phyloP scores from a whole-genome alignment of 2,888 invertebrate species.

The Ferdinandea cuprea region DNA sequence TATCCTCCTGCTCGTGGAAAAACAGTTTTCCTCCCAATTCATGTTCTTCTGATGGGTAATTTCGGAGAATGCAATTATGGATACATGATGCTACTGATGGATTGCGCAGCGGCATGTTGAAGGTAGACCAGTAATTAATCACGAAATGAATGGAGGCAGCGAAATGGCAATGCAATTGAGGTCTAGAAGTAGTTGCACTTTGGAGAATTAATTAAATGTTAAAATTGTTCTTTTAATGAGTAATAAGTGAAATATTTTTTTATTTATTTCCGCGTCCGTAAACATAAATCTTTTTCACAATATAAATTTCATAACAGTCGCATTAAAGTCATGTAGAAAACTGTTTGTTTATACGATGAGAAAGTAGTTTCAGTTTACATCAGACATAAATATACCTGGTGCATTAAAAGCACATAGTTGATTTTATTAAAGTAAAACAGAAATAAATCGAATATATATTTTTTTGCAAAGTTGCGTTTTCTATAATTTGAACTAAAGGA shows the following conservation, averaged over 20 bases:
- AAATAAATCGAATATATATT: too few species aligned
- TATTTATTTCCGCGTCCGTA: neutral
- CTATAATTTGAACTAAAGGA: too few species aligned
- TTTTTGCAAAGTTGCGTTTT: too few species aligned
- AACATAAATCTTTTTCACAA: too few species aligned
- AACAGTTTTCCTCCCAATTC: constrained; percentile 21
- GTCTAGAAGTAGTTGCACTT: neutral
- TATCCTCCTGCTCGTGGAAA: neutral
- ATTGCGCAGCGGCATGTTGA: neutral
- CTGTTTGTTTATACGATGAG: too few species aligned
- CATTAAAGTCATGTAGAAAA: too few species aligned
- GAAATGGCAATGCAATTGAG: neutral
- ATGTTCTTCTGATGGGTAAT: constrained; percentile 20
- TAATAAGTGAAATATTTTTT: neutral
- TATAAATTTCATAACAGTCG: too few species aligned
- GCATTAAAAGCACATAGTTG: too few species aligned
- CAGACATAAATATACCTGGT: too few species aligned
- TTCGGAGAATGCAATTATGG: constrained; percentile 5
- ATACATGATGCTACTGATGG: neutral
- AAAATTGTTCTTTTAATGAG: neutral
- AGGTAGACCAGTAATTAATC: constrained; percentile 14
- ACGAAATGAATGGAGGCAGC: constrained; percentile 8
- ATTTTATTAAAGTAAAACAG: too few species aligned
- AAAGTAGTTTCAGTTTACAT: too few species aligned
- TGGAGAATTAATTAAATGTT: neutral